Conservation (phyloP, 2,888 invertebrate species). For the Campopleginae sp. region DNA sequence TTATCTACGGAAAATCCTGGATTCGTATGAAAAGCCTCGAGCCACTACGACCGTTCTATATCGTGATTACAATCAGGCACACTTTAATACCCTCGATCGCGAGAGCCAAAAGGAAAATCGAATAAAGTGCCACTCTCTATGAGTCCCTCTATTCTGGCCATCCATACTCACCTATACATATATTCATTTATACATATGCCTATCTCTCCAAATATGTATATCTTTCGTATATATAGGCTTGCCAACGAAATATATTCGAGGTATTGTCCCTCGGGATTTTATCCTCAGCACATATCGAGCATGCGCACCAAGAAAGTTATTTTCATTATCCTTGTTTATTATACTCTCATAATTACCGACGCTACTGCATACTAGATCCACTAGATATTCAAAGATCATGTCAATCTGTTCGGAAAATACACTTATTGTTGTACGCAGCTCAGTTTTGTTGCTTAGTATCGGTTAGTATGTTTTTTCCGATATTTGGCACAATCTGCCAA, state of each 20-base stretch:
- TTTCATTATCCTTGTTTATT: constrained; percentile 21
- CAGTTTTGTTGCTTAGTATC: neutral
- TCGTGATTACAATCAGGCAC: constrained; percentile 57
- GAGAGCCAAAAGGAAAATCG: constrained; percentile 51
- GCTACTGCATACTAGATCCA: too few relatives aligned
- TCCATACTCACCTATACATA: neutral
- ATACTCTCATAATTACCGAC: too few relatives aligned
- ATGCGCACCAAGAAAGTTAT: constrained; percentile 12
- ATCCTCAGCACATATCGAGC: constrained; percentile 18
- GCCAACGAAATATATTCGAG: constrained; percentile 55
- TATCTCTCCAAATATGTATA: neutral
- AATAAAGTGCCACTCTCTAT: constrained; percentile 48
- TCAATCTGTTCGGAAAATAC: too few relatives aligned
- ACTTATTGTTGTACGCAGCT: too few relatives aligned
- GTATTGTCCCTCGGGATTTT: constrained; percentile 56
- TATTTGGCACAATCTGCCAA: too few relatives aligned
- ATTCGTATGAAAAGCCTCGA: constrained; percentile 21
- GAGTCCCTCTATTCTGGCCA: neutral
- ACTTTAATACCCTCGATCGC: constrained; percentile 41
- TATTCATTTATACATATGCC: neutral
- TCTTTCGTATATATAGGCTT: neutral
- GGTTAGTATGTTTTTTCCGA: constrained; percentile 19
- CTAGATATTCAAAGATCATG: too few relatives aligned
- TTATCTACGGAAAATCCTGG: constrained; percentile 1
- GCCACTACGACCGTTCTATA: constrained; percentile 31